A percentile compares a stretch with the other conserved stretches of the same genome.
These are phyloP conservation scores for Chrysaora quinquecirrha DNA, from an alignment of 30 jellyfish, hydroid and myxozoan species.

Conservation along the genomic window DNA sequence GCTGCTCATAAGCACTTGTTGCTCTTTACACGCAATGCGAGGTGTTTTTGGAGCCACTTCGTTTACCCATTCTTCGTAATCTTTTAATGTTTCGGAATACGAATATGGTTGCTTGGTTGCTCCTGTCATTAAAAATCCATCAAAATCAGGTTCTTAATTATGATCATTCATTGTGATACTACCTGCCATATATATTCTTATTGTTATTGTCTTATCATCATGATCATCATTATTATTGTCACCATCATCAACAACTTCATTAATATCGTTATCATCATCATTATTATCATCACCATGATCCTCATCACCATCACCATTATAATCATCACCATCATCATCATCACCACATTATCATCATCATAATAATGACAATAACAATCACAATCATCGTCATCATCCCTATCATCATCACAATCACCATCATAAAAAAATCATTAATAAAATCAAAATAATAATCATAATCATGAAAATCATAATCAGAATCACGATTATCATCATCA, in stretches of 20 bases:
- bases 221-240: background rate
- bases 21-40: constrained; percentile 74
- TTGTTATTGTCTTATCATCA: background rate
- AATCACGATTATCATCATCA: no score
- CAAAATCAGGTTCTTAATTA: background rate
- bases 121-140: background rate
- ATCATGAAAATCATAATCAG: no score
- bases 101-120: constrained; percentile 49
- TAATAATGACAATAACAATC: no score
- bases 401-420: no score
- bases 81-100: constrained; percentile 73
- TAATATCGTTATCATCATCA: background rate
- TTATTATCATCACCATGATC: background rate
- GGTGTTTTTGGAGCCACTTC: constrained; percentile 66
- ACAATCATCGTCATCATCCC: no score
- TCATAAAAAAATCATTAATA: background rate
- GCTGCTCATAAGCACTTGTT: constrained; percentile 69
- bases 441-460: background rate
- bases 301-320: background rate
- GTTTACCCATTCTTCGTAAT: constrained; percentile 77
- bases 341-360: no score
- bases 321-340: no score
- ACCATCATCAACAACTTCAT: background rate
- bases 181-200: background rate
- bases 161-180: background rate